phyloP scores from a whole-genome alignment of 2,888 invertebrate genomes.

The Calliphora vomitoria region DNA sequence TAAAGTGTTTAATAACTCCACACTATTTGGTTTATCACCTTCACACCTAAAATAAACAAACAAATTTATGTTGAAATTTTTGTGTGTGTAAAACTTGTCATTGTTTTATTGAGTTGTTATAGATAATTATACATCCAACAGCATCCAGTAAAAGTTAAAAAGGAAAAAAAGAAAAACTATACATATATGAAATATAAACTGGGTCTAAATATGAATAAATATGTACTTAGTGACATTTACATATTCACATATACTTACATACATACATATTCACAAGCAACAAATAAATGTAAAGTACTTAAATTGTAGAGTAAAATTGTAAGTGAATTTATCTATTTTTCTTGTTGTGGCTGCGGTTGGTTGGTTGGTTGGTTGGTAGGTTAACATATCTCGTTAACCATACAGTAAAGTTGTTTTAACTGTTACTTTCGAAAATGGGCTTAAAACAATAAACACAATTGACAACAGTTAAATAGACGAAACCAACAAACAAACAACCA shows the following conservation, averaged over 20 bases:
- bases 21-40: constrained; percentile 30
- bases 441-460: constrained; percentile 50
- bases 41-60: constrained; percentile 44
- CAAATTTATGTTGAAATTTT: constrained; percentile 7
- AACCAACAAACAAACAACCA: constrained; percentile 1
- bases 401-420: constrained; percentile 37
- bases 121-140: constrained; percentile 6
- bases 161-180: neutral
- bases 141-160: neutral
- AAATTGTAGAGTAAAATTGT: too few relatives aligned
- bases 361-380: neutral
- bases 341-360: neutral
- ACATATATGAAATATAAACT: constrained; percentile 23
- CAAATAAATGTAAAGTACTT: too few relatives aligned
- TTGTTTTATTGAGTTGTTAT: constrained; percentile 47
- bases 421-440: constrained; percentile 59
- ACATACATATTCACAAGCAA: neutral
- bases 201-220: constrained; percentile 47
- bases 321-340: neutral
- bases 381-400: constrained; percentile 7
- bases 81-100: constrained; percentile 1
- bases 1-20: neutral
- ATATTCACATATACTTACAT: neutral
- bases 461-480: constrained; percentile 42
- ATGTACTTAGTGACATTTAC: constrained; percentile 47